Base-by-base conservation (phyloP, 1,140 invertebrate genomes). In the Wasmannia auropunctata region DNA sequence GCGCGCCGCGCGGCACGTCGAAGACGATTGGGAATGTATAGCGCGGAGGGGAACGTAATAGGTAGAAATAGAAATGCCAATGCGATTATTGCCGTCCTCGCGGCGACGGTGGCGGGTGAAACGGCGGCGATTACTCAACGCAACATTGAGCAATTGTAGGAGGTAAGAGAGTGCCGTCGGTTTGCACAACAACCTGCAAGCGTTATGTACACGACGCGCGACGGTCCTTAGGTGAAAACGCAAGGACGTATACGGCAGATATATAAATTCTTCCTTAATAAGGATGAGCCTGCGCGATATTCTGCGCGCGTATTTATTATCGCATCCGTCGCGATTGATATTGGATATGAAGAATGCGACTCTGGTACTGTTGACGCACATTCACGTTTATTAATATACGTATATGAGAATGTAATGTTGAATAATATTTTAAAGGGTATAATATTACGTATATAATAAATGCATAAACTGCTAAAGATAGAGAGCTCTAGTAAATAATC, bases 131-230 rank as follows among this genome's bases (percentile, higher is more conserved):
- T 90, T 89, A 84, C 85, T 72, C 87, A 90, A 90, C 54, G 58
- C 58, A 67, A 67, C 87, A 89, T 90, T 90, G 88, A 88, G 88
- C 85, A 90, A 88, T 90, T 75, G 77, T 79, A 83, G 85, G 65
- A 86, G 85, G 84, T 14, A 70, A 58, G 86, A 89, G 79, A 88
- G 58, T 22, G 49, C 54, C 14, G 74, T 86, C 85, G 37, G 22
- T 88, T 90, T 90, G 87, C 77, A 90, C 88, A 90, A 89, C 60
- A 62, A 62, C 25, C 77, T 60, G 34, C 74, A 10, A 88, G 46
- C 34, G 31, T 51, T 74, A 34, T 65, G 40, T 34, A 60, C 75
- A 19, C 69, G 54, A 49, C 40, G 43, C 40, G 43, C 83, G 67
- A 25, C 31, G 58, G 6, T 75, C 65, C 28, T 46, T 37, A 46